Percentiles rank a stretch among this genome's conserved stretches.
Evolutionary conservation across 2,113 vertebrate species (phyloP).

Genomic region (Pontoporia blainvillei): DNA sequence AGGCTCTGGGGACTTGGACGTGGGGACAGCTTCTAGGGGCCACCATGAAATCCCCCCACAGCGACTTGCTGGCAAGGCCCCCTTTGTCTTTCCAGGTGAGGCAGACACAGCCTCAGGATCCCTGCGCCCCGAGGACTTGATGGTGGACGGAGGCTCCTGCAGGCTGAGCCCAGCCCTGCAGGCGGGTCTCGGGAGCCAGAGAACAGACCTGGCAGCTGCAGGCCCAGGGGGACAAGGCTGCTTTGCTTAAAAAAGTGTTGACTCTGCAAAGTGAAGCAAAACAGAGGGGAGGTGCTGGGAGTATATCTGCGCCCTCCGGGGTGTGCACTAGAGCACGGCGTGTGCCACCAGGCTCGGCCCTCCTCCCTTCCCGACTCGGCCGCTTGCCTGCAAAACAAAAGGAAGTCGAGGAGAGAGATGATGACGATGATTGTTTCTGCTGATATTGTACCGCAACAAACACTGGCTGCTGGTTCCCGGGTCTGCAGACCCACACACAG

Average conservation of each 20-base stretch:
- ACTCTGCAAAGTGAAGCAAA: not conserved
- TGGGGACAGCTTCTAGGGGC: too few relatives aligned
- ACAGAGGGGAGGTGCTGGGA: too few relatives aligned
- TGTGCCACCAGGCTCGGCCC: rapidly evolving
- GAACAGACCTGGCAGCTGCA: not conserved
- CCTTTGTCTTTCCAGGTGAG: not conserved
- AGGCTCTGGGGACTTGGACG: too few relatives aligned
- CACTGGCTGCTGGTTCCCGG: not conserved
- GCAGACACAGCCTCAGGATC: not conserved
- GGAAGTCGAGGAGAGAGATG: not conserved
- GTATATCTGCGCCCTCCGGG: not conserved
- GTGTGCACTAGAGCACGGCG: not conserved
- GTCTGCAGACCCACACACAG: rapidly evolving
- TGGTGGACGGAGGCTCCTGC: not conserved
- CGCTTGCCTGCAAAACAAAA: not conserved
- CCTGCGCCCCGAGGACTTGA: rapidly evolving
- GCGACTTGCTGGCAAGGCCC: too few relatives aligned
- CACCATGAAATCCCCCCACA: too few relatives aligned
- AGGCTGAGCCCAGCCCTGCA: not conserved
- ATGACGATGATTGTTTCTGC: too few relatives aligned
- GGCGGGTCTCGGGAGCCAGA: not conserved
- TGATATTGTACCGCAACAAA: not conserved
- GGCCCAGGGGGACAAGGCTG: not conserved
- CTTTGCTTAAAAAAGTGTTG: not conserved
- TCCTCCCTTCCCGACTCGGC: not conserved